Evolutionary conservation across 2,797 vertebrate genomes (phyloP), one percentile per base, ranked within the genome.

Genomic region (Kryptolebias ocellatus): DNA sequence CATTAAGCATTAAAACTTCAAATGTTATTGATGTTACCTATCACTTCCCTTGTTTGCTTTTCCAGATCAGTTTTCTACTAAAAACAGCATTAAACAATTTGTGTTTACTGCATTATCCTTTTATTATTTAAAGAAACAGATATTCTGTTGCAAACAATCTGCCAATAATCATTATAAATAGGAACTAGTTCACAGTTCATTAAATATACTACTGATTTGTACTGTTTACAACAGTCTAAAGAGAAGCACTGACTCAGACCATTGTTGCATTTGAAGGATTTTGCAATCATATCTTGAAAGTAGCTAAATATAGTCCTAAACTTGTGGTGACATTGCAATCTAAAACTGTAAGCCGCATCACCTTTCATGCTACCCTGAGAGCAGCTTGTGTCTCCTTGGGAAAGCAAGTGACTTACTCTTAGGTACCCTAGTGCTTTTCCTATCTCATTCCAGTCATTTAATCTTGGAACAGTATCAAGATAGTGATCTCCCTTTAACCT

Each of bases 401-500:
- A 86, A 72, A 69, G 67, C 52, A 60, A 67, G 70, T 56, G 80
- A 81, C 81, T 85, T 67, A 67, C 72, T 75, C 37, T 52, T 44
- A 49, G 52, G 59, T 70, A 72, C 85, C 80, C 79, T 68, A 53
- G 68, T 75, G 79, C 67, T 81, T 70, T 76, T 49, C 70, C 77
- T 63, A 72, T 79, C 73, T 76, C 73, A 79, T 83, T 78, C 69
- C 65, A 87, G 87, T 90, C 89, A 89, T 92, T 92, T 92, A 87
- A 91, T 93, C 89, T 89, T 91, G 89, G 91, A 91, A 85, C 84
- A 46, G 81, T 74, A 89, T 90, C 92, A 90, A 91, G 88, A 86
- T 76, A 81, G 85, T 29, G 68, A 83, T 83, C 81, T 89, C 81
- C 85, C 84, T 85, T 87, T 90, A 87, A 92, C 91, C 90, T 92